Conservation (phyloP, 2,888 invertebrate species). For the Strigamia crassipes region DNA sequence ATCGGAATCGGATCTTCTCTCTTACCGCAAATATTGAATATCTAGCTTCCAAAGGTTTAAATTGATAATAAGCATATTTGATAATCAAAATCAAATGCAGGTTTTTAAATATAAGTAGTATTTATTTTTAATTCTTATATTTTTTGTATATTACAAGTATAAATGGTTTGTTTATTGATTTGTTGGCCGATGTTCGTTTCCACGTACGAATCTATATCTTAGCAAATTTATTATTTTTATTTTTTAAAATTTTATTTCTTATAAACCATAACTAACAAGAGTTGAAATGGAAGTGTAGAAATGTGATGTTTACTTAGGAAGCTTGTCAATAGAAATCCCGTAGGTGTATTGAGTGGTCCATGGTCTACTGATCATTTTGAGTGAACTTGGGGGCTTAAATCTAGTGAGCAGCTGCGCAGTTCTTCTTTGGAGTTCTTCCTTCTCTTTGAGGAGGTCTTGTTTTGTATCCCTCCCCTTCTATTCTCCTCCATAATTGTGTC, state of each 20-base stretch:
- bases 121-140: not conserved
- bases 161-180: too few species aligned
- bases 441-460: constrained; percentile 42
- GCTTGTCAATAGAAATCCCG: constrained; percentile 40
- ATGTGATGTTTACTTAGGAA: constrained; percentile 42
- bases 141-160: not conserved
- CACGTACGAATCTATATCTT: not conserved
- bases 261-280: constrained; percentile 32
- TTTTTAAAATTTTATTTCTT: not conserved
- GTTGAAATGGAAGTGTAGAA: constrained; percentile 37
- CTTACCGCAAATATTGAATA: constrained; percentile 26
- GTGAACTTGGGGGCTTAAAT: constrained; percentile 40
- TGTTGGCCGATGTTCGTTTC: too few species aligned
- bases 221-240: not conserved
- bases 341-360: constrained; percentile 42
- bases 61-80: not conserved
- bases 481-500: constrained; percentile 40
- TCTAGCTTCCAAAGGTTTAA: not conserved
- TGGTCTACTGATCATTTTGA: constrained; percentile 40
- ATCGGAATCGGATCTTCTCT: constrained; percentile 7
- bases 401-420: constrained; percentile 34
- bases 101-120: not conserved
- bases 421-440: constrained; percentile 40
- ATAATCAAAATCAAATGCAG: not conserved
- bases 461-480: constrained; percentile 42